Evolutionary conservation across 2,797 vertebrate genomes (phyloP).

Genomic region (Smutsia temminckii): DNA sequence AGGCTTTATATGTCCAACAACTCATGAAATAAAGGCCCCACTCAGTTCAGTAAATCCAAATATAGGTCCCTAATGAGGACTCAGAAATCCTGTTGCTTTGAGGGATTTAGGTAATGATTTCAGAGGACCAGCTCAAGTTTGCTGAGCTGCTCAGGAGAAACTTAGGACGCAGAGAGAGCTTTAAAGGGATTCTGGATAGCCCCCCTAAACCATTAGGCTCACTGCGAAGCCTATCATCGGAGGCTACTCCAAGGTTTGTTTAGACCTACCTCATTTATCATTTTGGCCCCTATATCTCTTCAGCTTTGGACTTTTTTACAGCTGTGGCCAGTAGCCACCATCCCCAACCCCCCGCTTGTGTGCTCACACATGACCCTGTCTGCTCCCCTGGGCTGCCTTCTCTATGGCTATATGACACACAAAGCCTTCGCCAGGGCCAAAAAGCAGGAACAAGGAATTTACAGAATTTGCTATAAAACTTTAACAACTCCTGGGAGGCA

Average conservation of each 20-base stretch:
- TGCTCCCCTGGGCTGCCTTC: neutral
- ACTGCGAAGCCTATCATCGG: neutral
- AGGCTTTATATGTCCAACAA: neutral
- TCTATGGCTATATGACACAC: neutral
- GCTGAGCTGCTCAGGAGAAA: constrained; percentile 2
- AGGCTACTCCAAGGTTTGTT: neutral
- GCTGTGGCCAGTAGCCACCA: neutral
- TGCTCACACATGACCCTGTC: neutral
- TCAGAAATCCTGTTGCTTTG: constrained; percentile 2
- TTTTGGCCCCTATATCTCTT: neutral
- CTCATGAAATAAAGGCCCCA: neutral
- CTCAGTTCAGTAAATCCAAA: constrained; percentile 18
- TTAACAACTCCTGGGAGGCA: constrained; percentile 56
- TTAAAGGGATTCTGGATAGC: neutral
- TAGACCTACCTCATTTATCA: neutral
- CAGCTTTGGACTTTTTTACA: neutral
- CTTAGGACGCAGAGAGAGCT: neutral
- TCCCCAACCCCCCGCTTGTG: neutral
- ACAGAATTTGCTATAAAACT: constrained; percentile 70
- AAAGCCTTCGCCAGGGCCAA: constrained; percentile 14
- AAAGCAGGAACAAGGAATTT: constrained; percentile 56
- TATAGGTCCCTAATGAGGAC: neutral
- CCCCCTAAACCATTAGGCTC: neutral
- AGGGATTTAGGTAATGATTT: constrained; percentile 16
- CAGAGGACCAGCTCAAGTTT: neutral